phyloP scores from a whole-genome alignment of 2,113 vertebrate species.

The Falco punctatus region DNA sequence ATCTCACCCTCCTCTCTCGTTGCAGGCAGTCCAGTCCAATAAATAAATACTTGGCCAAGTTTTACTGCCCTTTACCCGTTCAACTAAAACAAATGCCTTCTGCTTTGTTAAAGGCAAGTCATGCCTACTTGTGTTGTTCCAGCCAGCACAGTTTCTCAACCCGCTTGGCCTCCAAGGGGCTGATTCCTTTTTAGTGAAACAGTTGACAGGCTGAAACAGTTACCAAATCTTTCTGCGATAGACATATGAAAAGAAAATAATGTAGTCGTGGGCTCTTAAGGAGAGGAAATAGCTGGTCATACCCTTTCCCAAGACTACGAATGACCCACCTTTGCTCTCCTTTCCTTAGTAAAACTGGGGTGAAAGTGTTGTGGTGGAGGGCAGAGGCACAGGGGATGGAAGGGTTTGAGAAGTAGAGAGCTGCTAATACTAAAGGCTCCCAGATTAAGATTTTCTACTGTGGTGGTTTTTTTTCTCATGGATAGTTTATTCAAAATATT shows the following conservation, averaged over 20 bases:
- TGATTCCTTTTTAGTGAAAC: not conserved
- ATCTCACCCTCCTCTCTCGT: not conserved
- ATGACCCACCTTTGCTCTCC: not conserved
- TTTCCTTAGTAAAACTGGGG: not conserved
- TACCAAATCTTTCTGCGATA: not conserved
- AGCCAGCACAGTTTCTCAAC: constrained; percentile 28
- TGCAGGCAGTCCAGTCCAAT: not conserved
- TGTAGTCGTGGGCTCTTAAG: not conserved
- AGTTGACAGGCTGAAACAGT: not conserved
- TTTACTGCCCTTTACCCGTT: constrained; percentile 24
- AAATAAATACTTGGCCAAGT: not conserved
- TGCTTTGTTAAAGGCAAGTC: constrained; percentile 6
- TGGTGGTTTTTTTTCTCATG: not conserved
- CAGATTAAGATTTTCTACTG: not conserved
- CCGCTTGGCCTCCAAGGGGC: not conserved
- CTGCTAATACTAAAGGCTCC: not conserved
- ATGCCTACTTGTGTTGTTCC: constrained; percentile 15
- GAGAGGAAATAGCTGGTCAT: not conserved
- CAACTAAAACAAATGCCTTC: constrained; percentile 48
- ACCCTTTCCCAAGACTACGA: not conserved
- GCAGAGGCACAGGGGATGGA: not conserved
- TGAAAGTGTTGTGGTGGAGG: not conserved
- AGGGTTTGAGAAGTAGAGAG: not conserved
- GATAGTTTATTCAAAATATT: not conserved
- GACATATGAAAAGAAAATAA: not conserved